Base-by-base conservation (phyloP, 2,113 vertebrate genomes). In the Heteronetta atricapilla region DNA sequence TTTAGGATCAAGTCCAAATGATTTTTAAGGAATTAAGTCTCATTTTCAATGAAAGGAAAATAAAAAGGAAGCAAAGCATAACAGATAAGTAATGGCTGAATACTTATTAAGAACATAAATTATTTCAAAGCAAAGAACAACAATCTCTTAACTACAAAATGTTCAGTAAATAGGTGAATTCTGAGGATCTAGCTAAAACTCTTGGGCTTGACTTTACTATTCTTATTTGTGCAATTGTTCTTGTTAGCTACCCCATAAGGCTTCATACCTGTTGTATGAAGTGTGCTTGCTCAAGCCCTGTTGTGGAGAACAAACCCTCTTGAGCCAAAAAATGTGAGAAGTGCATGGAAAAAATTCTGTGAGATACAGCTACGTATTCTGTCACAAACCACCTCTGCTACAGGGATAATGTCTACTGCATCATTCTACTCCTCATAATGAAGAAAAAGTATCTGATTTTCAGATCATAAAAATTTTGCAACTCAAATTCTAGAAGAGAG, bases 1-100 rank as follows among this genome's bases (percentile, higher is more conserved):
- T 93, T 96, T 86, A 95, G 93, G 94, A 94, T 64, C 48, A 44
- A 90, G 76, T 95, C 96, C 94, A 95, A 96, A 93, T 77, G 69
- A 67, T 63, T 94, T 95, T 86, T 44, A 95, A 91, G 52, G n/a
- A 81, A 22, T 81, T 92, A 63, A 36, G 31, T 60, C 82, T 81
- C 76, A 78, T 90, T 95, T 96, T 95, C 93, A 95, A 95, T 95
- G 62, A 88, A 95, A 93, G 94, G 89, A 95, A 96, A 96, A 95
- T 74, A 93, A 88, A 94, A 88, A 95, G 94, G 95, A 96, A 96
- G 90, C 76, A 86, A 91, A 86, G 13, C 67, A 84, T 86, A 93
- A 76, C 26, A 94, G 96, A 68, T 94, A 95, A 93, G 88, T 81
- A 80, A 83, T 34, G 55, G 58, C 33, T 90, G 72, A 91, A 74